phyloP scores from a whole-genome alignment of 2,113 vertebrate genomes.

The Charadrius vociferus region DNA sequence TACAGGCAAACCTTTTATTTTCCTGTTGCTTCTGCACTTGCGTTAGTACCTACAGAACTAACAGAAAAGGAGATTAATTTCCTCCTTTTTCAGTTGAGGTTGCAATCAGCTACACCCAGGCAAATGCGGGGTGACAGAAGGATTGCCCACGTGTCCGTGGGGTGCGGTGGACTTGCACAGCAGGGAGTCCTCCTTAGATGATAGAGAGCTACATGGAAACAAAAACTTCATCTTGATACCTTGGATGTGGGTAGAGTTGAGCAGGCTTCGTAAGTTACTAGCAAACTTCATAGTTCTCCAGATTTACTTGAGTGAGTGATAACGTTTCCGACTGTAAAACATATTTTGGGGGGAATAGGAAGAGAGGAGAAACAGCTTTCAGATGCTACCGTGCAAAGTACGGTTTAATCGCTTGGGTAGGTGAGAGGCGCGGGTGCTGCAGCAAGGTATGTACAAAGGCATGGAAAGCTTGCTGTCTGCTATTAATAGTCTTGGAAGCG shows the following conservation, averaged over 20 bases:
- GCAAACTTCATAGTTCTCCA: fast-evolving
- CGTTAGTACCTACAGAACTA: neutral
- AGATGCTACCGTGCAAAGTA: neutral
- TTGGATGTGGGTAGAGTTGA: fast-evolving
- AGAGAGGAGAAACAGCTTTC: neutral
- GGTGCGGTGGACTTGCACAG: neutral
- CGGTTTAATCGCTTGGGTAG: fast-evolving
- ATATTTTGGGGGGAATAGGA: neutral
- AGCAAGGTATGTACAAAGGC: neutral
- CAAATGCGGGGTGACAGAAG: neutral
- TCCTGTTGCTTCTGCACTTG: neutral
- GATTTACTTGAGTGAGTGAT: neutral
- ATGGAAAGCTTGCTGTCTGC: neutral
- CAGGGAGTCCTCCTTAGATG: neutral
- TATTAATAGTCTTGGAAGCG: neutral
- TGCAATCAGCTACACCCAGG: neutral
- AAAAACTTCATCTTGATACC: neutral
- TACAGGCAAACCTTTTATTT: neutral
- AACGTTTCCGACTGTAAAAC: fast-evolving
- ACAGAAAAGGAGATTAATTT: neutral
- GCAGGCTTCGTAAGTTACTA: neutral
- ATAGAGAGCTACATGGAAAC: neutral
- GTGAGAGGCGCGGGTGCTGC: neutral
- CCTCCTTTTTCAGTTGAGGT: neutral
- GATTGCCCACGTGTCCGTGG: neutral